These are phyloP conservation scores for Drosophila sechellia DNA, from an alignment of 1,140 invertebrate genomes.

Conservation along the genomic window DNA sequence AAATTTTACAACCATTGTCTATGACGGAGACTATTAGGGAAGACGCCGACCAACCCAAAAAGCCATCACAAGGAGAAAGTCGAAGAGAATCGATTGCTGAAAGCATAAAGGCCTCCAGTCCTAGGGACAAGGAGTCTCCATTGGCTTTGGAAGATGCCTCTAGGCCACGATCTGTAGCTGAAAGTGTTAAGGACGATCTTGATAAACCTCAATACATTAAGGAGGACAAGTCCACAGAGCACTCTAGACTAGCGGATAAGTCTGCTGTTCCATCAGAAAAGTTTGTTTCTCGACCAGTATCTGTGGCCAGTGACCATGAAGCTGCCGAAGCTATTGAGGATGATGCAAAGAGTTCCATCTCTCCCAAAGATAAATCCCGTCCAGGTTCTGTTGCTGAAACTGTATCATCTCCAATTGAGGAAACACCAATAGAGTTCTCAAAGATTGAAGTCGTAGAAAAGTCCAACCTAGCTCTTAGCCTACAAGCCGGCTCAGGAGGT, in stretches of 20 bases:
- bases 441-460: conserved; percentile 26
- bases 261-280: conserved; percentile 12
- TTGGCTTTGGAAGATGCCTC: conserved; percentile 3
- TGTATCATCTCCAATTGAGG: conserved; percentile 62
- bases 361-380: conserved; percentile 55
- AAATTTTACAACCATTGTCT: too few relatives aligned
- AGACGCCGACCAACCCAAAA: too few relatives aligned
- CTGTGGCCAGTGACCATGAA: conserved; percentile 32
- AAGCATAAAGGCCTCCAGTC: conserved; percentile 7
- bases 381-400: conserved; percentile 53
- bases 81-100: conserved; percentile 42
- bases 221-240: conserved; percentile 4
- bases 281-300: conserved; percentile 12
- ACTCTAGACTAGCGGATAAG: too few relatives aligned
- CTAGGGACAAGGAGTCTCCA: neutral
- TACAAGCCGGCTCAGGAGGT: conserved; percentile 15
- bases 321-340: neutral
- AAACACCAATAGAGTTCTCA: conserved; percentile 46
- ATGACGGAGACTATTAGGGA: too few relatives aligned
- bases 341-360: conserved; percentile 23
- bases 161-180: neutral
- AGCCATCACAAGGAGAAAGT: neutral
- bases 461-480: conserved; percentile 18
- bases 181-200: neutral
- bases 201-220: neutral